These are phyloP conservation scores for Aspidiotus destructor DNA, from an alignment of 2,888 invertebrate genomes.

Conservation along the genomic window DNA sequence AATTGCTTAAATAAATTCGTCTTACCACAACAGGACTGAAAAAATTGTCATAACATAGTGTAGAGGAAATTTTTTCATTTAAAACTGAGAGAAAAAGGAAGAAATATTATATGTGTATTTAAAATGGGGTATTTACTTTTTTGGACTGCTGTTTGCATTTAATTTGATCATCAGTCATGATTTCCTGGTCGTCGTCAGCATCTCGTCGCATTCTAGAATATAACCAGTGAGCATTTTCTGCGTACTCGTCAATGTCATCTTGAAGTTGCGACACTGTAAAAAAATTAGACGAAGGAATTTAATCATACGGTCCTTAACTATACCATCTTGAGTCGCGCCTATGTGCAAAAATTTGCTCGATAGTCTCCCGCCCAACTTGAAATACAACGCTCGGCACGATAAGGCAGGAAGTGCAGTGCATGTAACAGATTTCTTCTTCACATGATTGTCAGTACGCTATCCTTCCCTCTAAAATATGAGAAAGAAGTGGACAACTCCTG, in stretches of 20 bases:
- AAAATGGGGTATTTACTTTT: constrained; percentile 32
- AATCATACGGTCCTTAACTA: too few species aligned
- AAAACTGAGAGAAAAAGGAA: not conserved
- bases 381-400: too few species aligned
- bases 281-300: not conserved
- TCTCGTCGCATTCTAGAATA: constrained; percentile 5
- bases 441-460: too few species aligned
- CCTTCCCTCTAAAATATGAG: too few species aligned
- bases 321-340: too few species aligned
- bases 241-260: constrained; percentile 16
- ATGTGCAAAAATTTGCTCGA: too few species aligned
- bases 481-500: too few species aligned
- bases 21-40: constrained; percentile 37
- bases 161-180: constrained; percentile 35
- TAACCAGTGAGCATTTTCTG: not conserved
- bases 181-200: constrained; percentile 19
- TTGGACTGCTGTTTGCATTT: constrained; percentile 36
- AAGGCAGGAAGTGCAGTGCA: too few species aligned
- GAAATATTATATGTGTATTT: not conserved
- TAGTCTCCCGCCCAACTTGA: too few species aligned
- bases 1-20: constrained; percentile 35
- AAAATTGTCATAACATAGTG: constrained; percentile 1
- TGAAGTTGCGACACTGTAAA: constrained; percentile 16
- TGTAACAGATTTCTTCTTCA: too few species aligned
- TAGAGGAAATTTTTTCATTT: not conserved